phyloP scores from a whole-genome alignment of 2,888 invertebrate genomes.

The Drosophila flavopinicola region DNA sequence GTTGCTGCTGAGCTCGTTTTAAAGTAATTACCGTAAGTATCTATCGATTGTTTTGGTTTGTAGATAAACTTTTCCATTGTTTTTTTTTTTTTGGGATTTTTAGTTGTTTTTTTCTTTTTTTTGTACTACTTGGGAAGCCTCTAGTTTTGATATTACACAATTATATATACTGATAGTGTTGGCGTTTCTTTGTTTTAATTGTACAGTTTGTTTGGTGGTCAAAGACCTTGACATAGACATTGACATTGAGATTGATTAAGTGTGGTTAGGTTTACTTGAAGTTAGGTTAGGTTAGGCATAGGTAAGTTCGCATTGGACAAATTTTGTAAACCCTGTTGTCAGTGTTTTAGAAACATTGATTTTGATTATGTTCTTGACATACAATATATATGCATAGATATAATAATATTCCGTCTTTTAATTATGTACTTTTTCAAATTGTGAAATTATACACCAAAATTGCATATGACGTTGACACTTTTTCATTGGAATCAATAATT shows the following conservation, averaged over 20 bases:
- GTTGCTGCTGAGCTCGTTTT: conserved; percentile 58
- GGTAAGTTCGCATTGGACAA: conserved; percentile 55
- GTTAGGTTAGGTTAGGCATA: conserved; percentile 34
- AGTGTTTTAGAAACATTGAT: conserved; percentile 61
- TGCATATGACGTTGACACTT: conserved; percentile 58
- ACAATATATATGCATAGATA: conserved; percentile 48
- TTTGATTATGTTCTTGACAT: conserved; percentile 72
- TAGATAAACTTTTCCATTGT: conserved; percentile 11
- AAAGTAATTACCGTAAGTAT: conserved; percentile 49
- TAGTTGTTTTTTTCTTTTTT: conserved; percentile 23
- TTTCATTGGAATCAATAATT: conserved; percentile 24
- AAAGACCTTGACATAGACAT: conserved; percentile 55
- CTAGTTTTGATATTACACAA: conserved; percentile 70
- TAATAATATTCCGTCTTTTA: conserved; percentile 35
- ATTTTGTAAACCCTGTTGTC: conserved; percentile 56
- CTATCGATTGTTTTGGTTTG: conserved; percentile 32
- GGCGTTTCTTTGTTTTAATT: conserved; percentile 43
- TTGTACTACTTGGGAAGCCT: conserved; percentile 77
- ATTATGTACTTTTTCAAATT: conserved; percentile 40
- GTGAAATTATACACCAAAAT: conserved; percentile 68
- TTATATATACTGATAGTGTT: conserved; percentile 67
- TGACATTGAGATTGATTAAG: conserved; percentile 49
- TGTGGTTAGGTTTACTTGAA: conserved; percentile 49
- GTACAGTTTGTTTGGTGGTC: conserved; percentile 35
- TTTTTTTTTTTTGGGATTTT: neutral